These are phyloP conservation scores for Lethenteron reissneri DNA, from an alignment of 2,113 vertebrate genomes.

Conservation along the genomic window DNA sequence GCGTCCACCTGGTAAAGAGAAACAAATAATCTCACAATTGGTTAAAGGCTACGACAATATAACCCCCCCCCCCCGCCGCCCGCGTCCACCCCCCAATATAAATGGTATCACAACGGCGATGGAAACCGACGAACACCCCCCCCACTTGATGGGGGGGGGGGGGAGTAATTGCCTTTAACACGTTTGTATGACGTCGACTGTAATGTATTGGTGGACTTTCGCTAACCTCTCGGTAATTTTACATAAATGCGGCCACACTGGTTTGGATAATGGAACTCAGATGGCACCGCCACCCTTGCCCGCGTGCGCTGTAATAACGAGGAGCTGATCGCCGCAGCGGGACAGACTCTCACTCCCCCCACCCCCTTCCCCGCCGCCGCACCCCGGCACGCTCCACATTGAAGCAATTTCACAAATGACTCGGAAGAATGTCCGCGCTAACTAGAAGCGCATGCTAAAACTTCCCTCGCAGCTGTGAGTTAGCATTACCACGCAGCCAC, in stretches of 20 bases:
- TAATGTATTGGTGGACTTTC: neutral
- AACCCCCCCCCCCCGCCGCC: too few species aligned
- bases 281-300: neutral
- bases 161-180: too few species aligned
- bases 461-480: conserved; percentile 2
- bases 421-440: conserved; percentile 4
- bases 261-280: conserved; percentile 4
- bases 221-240: conserved; percentile 5
- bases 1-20: too few species aligned
- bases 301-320: neutral
- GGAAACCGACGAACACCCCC: too few species aligned
- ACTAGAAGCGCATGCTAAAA: conserved; percentile 6
- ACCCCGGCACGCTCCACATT: conserved; percentile 6
- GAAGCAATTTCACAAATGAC: conserved; percentile 5
- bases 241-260: conserved; percentile 5
- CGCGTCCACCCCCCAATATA: too few species aligned
- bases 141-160: too few species aligned
- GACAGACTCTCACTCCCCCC: neutral
- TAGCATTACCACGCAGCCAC: too few species aligned
- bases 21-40: too few species aligned
- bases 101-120: too few species aligned
- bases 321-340: too few species aligned
- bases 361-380: neutral
- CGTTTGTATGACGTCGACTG: too few species aligned
- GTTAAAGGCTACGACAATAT: too few species aligned